phyloP scores from a whole-genome alignment of 2,797 vertebrate genomes.

The Pseudotriccus pelzelni region DNA sequence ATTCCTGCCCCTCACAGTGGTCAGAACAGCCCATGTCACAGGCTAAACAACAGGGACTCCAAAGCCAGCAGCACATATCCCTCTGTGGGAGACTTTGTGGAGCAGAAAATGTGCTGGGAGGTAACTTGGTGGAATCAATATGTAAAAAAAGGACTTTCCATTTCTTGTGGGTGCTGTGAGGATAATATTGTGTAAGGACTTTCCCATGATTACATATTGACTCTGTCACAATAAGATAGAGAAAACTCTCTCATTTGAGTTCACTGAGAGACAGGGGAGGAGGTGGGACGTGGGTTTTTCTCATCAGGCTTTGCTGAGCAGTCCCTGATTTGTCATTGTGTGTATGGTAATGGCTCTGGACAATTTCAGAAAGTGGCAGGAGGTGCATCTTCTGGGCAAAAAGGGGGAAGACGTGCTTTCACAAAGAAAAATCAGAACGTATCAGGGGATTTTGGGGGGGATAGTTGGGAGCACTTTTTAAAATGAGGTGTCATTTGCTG shows the following conservation, averaged over 20 bases:
- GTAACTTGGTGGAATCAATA: rapidly evolving
- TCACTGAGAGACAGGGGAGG: background rate
- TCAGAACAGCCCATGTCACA: background rate
- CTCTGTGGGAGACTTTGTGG: background rate
- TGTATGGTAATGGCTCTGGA: background rate
- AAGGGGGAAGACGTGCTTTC: background rate
- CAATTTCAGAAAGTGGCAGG: background rate
- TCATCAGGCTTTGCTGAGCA: background rate
- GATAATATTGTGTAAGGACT: background rate
- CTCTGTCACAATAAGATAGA: background rate
- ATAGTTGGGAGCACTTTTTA: background rate
- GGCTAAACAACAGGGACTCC: background rate
- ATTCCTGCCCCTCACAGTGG: background rate
- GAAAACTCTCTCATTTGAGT: background rate
- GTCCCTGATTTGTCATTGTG: background rate
- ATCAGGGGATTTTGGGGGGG: background rate
- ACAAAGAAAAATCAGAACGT: background rate
- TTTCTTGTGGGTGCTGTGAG: background rate
- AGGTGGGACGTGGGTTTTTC: background rate
- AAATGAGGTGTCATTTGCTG: background rate
- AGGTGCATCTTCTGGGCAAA: background rate
- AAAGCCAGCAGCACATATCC: background rate
- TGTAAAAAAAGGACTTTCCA: background rate
- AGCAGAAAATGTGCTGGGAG: background rate
- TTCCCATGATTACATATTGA: background rate